Base-by-base conservation (phyloP, 2,888 invertebrate species). In the Sisyra terminalis region DNA sequence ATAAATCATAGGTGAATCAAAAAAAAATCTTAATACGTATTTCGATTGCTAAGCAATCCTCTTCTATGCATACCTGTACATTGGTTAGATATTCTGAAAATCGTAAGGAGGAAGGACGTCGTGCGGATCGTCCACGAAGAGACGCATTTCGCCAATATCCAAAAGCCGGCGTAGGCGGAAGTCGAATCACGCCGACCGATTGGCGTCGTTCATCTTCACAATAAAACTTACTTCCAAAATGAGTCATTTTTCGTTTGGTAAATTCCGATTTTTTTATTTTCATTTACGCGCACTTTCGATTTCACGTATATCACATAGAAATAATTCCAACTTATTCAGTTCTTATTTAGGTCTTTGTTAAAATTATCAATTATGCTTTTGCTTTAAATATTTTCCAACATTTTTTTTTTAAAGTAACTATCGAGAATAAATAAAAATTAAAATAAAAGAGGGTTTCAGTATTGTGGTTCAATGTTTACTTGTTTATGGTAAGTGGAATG, bases 61-160 rank as follows among this genome's bases (percentile, higher is more conserved):
- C n/a, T n/a, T n/a, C n/a, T n/a, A n/a, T n/a, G n/a, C 24, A 7
- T 24, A 24, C 24, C 24, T 24, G 24, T 7, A 24, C 3, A 7
- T 24, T 24, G 10, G 30, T 40, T 14, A 30, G 11, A 40, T n/a
- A 14, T 9, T 43, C 43, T 10, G 43, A 43, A 37, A 35, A 38
- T 15, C 43, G 43, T 18, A 43, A 17, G 16, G 43, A 38, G 11
- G 38, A 15, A 11, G 24, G 43, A 29, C 37, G 38, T 37, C 37
- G 15, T 9, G 37, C 30, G 13, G 43, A 16, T 31, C 37, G 14
- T 10, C 37, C 29, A 3, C 41, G 32, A n/a, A 43, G 17, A 6
- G 43, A 43, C 8, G 43, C 29, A 15, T 43, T 43, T n/a, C 43
- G 29, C 43, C 43, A 43, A 24, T 30, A n/a, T 30, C 14, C 17